Conservation (phyloP, 2,113 vertebrate genomes). For the Gobiocypris rarus region DNA sequence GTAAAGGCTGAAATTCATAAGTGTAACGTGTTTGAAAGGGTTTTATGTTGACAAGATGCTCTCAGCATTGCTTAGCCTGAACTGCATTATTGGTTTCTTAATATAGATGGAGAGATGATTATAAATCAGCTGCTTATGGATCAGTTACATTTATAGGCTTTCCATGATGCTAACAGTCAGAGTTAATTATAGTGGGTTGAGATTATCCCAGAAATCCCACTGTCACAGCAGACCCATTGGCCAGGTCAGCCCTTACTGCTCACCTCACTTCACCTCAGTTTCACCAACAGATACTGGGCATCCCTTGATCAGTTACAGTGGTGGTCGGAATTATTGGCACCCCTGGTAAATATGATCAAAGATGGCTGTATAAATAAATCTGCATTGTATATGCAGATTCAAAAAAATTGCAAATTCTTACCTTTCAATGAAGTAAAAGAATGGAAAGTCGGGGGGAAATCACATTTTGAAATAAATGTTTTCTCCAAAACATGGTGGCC, state of each 20-base stretch:
- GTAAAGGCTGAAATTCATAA: neutral
- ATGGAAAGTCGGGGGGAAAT: too few species aligned
- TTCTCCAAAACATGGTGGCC: too few species aligned
- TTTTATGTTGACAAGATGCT: neutral
- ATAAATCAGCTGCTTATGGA: conserved; percentile 46
- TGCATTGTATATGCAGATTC: too few species aligned
- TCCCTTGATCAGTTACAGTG: neutral
- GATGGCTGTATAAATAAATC: too few species aligned
- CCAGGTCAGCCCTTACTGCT: conserved; percentile 1
- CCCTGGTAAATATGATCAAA: too few species aligned
- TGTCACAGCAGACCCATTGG: conserved; percentile 1
- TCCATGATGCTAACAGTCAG: conserved; percentile 39
- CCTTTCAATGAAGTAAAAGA: too few species aligned
- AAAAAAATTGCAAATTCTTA: too few species aligned
- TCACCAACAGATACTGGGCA: neutral
- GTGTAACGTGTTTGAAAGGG: neutral
- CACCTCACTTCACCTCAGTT: conserved; percentile 16
- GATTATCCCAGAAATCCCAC: conserved; percentile 42
- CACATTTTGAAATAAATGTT: too few species aligned
- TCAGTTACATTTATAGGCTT: conserved; percentile 31
- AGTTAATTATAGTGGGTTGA: conserved; percentile 30
- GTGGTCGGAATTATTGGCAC: too few species aligned
- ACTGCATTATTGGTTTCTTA: neutral
- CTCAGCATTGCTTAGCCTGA: neutral
- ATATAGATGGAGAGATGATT: conserved; percentile 31